Percentiles rank a stretch among this genome's conserved stretches.
Conservation (phyloP, 1,140 invertebrate species). For the Rhagoletis zephyria region DNA sequence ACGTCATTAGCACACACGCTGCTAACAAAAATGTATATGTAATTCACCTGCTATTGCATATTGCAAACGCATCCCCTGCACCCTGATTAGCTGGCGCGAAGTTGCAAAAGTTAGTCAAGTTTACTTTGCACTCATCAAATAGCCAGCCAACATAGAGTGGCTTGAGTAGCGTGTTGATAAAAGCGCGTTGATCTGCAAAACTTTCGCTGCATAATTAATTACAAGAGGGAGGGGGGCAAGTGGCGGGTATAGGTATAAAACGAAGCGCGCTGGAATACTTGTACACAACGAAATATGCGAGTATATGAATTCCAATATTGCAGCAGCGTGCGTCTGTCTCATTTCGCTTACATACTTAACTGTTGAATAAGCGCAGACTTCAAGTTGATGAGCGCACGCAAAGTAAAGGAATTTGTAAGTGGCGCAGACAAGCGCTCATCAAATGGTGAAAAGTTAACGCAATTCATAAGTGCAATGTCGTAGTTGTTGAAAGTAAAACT, state of each 20-base stretch:
- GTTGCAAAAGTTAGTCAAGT: not conserved
- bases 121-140: conserved; percentile 41
- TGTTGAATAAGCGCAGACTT: not conserved
- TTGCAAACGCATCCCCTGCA: not conserved
- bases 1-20: not conserved
- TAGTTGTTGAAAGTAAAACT: not conserved
- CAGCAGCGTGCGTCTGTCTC: not conserved
- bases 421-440: not conserved
- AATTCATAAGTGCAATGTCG: not conserved
- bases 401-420: not conserved
- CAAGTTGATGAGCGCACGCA: conserved; percentile 24
- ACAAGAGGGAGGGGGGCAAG: not conserved
- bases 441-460: not conserved
- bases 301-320: conserved; percentile 1
- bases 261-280: not conserved
- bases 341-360: conserved; percentile 17
- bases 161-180: not conserved
- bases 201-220: conserved; percentile 34
- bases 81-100: conserved; percentile 37
- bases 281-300: not conserved
- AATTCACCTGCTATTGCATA: not conserved
- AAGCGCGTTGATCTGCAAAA: conserved; percentile 34
- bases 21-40: not conserved
- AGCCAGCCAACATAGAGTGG: not conserved
- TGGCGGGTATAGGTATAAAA: not conserved